Evolutionary conservation across 35 echinoderm and acorn worm genomes (phyloP).

Genomic region (Eucidaris tribuloides): DNA sequence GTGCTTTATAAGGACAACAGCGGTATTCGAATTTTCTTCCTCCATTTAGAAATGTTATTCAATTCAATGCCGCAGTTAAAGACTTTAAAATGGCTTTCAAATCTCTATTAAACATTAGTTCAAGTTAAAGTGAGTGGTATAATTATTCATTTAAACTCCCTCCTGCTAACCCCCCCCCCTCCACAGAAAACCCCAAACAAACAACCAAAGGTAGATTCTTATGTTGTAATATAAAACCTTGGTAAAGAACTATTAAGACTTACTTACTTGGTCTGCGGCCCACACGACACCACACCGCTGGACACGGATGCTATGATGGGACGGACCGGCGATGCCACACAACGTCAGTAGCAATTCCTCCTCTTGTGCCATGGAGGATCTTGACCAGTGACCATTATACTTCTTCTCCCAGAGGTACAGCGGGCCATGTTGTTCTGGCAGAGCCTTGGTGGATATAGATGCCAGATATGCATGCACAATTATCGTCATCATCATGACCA

Average conservation of each 20-base stretch:
- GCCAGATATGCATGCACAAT: no score
- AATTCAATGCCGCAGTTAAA: no score
- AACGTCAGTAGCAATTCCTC: conserved; percentile 86
- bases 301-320: conserved; percentile 99
- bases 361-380: conserved; percentile 95
- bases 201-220: background rate
- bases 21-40: no score
- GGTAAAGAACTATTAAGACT: conserved; percentile 9
- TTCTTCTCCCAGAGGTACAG: conserved; percentile 99
- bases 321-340: conserved; percentile 98
- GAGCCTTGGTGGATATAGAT: conserved; percentile 52
- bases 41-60: no score
- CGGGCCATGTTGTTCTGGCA: conserved; percentile 76
- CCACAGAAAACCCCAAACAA: background rate
- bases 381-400: conserved; percentile 88
- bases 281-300: conserved; percentile 97
- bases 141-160: no score
- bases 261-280: conserved; percentile 98
- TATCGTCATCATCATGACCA: no score
- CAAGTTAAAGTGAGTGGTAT: no score
- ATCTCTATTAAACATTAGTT: background rate
- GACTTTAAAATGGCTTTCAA: background rate
- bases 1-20: no score
- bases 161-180: no score
- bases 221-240: background rate